Evolutionary conservation across 2,888 invertebrate species (phyloP).

Genomic region (Acanthosepion pharaonis): DNA sequence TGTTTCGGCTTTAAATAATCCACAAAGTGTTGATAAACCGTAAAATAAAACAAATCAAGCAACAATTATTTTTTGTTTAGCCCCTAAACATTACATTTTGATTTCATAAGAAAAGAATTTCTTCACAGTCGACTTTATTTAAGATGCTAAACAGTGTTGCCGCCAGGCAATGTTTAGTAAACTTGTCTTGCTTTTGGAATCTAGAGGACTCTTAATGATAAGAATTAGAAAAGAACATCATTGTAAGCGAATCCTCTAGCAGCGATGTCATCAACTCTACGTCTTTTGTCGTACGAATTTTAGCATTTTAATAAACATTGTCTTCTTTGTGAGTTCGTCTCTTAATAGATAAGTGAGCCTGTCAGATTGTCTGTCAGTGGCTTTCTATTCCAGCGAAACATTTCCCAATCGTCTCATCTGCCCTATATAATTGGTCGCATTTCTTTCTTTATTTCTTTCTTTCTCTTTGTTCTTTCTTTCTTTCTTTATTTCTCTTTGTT

Average conservation of each 20-base stretch:
- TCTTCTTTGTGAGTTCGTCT: not conserved
- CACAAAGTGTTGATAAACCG: no score
- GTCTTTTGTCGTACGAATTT: not conserved
- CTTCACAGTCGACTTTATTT: no score
- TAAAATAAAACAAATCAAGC: no score
- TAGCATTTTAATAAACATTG: not conserved
- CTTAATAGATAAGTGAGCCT: not conserved
- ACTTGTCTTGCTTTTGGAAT: not conserved
- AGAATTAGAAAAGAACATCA: not conserved
- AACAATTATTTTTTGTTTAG: no score
- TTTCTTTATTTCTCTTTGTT: not conserved
- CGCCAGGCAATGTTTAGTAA: not conserved
- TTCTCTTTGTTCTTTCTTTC: not conserved
- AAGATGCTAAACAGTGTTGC: no score
- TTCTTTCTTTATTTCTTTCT: not conserved
- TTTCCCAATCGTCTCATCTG: constrained; percentile 33
- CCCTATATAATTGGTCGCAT: not conserved
- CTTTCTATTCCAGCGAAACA: not conserved
- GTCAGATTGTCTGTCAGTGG: not conserved
- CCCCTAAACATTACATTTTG: no score
- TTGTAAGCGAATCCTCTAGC: not conserved
- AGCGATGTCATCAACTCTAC: not conserved
- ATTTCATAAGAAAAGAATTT: no score
- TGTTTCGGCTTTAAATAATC: no score
- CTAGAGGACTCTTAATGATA: not conserved